These are phyloP conservation scores for Coenonympha arcania DNA, from an alignment of 2,888 invertebrate genomes.

Conservation along the genomic window DNA sequence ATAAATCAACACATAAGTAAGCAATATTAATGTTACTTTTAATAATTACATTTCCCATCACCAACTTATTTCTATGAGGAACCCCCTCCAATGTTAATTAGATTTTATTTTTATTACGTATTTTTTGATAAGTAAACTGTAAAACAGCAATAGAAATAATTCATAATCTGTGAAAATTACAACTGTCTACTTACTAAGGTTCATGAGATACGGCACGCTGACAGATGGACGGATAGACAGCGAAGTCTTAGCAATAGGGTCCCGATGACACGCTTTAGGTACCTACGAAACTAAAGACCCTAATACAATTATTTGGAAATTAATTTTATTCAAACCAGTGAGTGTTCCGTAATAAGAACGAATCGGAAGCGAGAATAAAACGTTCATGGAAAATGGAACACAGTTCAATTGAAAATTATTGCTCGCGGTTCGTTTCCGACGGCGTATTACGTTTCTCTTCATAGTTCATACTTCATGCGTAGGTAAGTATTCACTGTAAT, in stretches of 20 bases:
- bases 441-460: slow-evolving; percentile 1
- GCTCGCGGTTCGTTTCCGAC: slow-evolving; percentile 1
- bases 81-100: no score
- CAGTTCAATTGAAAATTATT: slow-evolving; percentile 7
- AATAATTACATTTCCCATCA: background rate
- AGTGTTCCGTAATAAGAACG: background rate
- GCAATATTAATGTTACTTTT: slow-evolving; percentile 14
- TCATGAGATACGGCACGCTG: no score
- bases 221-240: no score
- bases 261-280: background rate
- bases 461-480: background rate
- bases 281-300: no score
- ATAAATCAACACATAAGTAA: slow-evolving; percentile 3
- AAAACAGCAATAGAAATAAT: no score
- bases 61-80: no score
- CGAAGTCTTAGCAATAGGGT: no score
- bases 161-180: no score
- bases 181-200: no score
- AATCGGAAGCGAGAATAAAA: slow-evolving; percentile 5
- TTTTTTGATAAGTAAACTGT: no score
- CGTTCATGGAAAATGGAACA: background rate
- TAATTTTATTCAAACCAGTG: slow-evolving; percentile 1
- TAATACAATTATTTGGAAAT: background rate
- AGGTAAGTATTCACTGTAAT: no score
- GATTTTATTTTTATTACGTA: no score